Base-by-base conservation (phyloP, 2,888 invertebrate genomes). In the Calameuta pallipes region DNA sequence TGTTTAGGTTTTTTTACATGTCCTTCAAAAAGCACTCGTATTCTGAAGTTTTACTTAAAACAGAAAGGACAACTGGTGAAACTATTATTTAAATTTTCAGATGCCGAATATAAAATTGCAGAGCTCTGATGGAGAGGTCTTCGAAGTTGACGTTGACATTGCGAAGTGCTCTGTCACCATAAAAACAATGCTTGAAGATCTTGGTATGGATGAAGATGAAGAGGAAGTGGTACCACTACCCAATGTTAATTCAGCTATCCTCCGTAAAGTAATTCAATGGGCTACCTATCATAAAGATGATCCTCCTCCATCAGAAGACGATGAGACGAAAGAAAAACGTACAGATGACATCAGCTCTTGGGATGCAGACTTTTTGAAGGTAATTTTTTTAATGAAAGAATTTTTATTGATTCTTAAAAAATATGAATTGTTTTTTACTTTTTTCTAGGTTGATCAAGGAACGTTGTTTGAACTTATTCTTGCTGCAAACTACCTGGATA, bases 271-370 rank as follows among this genome's bases (percentile, higher is more conserved):
- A 0, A 95, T 98, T 82, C 96, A 97, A 83, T 98, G 97, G 97
- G 97, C 97, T 0, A 97, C 96, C 0, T 97, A 97, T 87, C 98
- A 98, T 91, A 97, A 98, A 92, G 96, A 99, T 89, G 99, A 99
- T 91, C 98, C 98, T 35, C 97, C 98, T 78, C 96, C 97, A 87
- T 97, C 98, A 12, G 98, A 98, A 92, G 99, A 99, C 87, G 98
- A 99, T 89, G 99, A 99, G 90, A 98, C 97, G 92, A 98, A 98
- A 91, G 98, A 98, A 90, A 99, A 99, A 89, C 94, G 99, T n/a
- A 99, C 99, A 0, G 99, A 99, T 91, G 99, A 99, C 90, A 99
- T 99, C 85, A 97, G 97, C 35, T 98, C 98, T 0, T 99, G 99
- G 99, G 99, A 99, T 93, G 98, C 98, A 0, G 99, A 99, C 91